Base-by-base conservation (phyloP, 1,140 invertebrate genomes). In the Drosophila subobscura region DNA sequence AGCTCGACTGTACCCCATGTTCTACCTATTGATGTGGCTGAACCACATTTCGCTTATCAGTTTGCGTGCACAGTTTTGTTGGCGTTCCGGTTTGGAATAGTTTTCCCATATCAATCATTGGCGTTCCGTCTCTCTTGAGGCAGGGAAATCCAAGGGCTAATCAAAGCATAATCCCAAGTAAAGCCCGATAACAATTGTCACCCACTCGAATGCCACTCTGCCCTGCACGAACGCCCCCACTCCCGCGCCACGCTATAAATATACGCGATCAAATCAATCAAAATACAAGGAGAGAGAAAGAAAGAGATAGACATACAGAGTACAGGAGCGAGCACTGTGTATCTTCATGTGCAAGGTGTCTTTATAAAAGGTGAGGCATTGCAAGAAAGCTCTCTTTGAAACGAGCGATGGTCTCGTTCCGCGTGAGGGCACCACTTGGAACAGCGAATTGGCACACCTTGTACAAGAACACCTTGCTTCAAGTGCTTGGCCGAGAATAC, bases 221-320 rank as follows among this genome's bases (percentile, higher is more conserved):
- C 20, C 61, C 29, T 46, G 29, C 29, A 10, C 29, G 8, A 8
- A 33, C 41, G 53, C 40, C 63, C 40, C 59, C 51, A 22, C 65
- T 25, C 27, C 14, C 29, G 8, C 8, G 53, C 14, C 33, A 23
- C 33, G 44, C 37, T 33, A 73, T 56, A 52, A 56, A 54, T 65
- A 72, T 40, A 58, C 27, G 20, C 57, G 59, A 72, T 45, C 81
- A 77, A 74, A 85, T 85, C 81, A 85, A 88, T 88, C 77, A 85
- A 67, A 79, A 64, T 81, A 41, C 54, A n/a, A 49, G 22, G 16
- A 29, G 29, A 3, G 29, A 37, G 49, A 22, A 54, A 27, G 29
- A 25, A 12, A 5, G 7, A 52, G 33, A 7, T 8, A n/a, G 50
- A 52, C 0, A 37, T 12, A 7, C 27, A 51, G 25, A 72, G 40